Evolutionary conservation across 64 coral and sea anemone genomes (phyloP), one percentile per base, ranked within the genome.

Genomic region (Pachyseris speciosa): DNA sequence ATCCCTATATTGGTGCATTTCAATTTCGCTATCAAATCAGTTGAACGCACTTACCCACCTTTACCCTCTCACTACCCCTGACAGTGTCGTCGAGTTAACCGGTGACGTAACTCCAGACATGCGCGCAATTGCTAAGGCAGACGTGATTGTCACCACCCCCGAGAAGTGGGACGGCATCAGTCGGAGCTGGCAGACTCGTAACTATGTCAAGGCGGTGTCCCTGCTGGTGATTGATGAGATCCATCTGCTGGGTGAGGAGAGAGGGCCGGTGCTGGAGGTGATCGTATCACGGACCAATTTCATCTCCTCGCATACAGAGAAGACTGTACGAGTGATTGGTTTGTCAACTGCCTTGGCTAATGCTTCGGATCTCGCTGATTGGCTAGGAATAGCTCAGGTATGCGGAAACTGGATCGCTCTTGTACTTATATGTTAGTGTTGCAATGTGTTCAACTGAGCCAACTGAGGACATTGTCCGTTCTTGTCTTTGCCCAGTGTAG

Each of bases 141-240:
- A 99, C 47, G 89, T 99, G 57, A 99, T 99, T 32, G 97, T 99
- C 11, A 99, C 97, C 31, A 99, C 97, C 29, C 97, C 97, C 0
- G 97, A 99, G 87, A 99, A 99, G 26, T 99, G 97, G 97, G 97
- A 99, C 24, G 97, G 97, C 0, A 85, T 99, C 58, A 99, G 97
- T 71, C 97, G 97, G 31, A 99, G 97, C 24, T 99, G 97, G 97
- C 97, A 99, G 94, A 99, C 94, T 17, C 92, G 97, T 32, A 99
- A 89, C 48, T 99, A 99, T 72, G 97, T 99, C 24, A 92, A 95
- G 74, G 90, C 89, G 0, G 97, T 99, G 22, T 71, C 94, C 1
- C 59, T 99, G 1, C 70, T 99, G 15, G 90, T 99, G 9, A 99
- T 99, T 38, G 97, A 99, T 52, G 97, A 99, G 87, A 99, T 99